phyloP scores from a whole-genome alignment of 2,113 vertebrate species.

The Seriola quinqueradiata region DNA sequence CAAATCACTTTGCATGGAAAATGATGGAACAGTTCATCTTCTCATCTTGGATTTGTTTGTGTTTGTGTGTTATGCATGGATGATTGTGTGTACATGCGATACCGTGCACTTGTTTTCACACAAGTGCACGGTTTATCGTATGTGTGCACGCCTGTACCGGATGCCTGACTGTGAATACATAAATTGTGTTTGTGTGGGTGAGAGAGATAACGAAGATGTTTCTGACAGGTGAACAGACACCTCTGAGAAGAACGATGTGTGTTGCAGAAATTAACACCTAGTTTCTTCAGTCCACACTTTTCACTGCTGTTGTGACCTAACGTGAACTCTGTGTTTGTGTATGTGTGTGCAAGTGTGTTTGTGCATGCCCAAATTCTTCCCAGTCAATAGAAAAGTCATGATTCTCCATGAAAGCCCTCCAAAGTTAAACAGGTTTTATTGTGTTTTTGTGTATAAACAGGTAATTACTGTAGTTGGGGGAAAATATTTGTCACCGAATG shows the following conservation, averaged over 20 bases:
- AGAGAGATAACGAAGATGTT: neutral
- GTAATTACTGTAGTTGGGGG: conserved; percentile 13
- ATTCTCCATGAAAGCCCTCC: conserved; percentile 18
- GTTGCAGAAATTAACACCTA: neutral
- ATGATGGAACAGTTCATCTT: conserved; percentile 26
- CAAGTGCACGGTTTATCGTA: neutral
- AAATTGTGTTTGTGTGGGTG: neutral
- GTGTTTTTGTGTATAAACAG: neutral
- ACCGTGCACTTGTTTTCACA: neutral
- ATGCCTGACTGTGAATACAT: neutral
- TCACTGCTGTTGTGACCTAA: neutral
- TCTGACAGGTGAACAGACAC: neutral
- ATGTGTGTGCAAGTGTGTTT: neutral
- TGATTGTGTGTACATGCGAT: neutral
- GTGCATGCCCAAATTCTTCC: neutral
- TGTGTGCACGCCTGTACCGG: neutral
- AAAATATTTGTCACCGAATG: neutral
- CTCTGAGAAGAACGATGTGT: neutral
- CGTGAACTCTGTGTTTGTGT: conserved; percentile 1
- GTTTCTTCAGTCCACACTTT: neutral
- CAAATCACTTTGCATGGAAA: conserved; percentile 36
- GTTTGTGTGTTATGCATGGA: neutral
- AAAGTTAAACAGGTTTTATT: conserved; percentile 11
- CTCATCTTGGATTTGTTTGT: neutral
- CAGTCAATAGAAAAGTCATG: neutral